Evolutionary conservation across 2,113 vertebrate genomes (phyloP).

Genomic region (Rhinogobius similis): DNA sequence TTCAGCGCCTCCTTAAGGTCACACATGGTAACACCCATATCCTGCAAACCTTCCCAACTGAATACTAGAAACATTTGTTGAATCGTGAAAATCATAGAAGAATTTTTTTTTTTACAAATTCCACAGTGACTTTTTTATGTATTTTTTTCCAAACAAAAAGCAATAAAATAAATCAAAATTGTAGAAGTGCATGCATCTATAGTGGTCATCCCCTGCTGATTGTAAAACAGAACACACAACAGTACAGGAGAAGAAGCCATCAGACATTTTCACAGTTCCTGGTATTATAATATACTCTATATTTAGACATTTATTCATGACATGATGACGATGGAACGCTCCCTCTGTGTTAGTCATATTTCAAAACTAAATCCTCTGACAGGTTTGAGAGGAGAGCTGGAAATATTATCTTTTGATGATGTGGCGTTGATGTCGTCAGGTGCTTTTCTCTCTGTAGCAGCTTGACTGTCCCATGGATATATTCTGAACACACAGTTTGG

Average conservation of each 20-base stretch:
- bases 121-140: slow-evolving; percentile 29
- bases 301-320: slow-evolving; percentile 73
- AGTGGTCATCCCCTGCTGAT: slow-evolving; percentile 74
- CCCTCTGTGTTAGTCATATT: slow-evolving; percentile 66
- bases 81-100: slow-evolving; percentile 36
- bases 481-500: slow-evolving; percentile 44
- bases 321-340: slow-evolving; percentile 58
- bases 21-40: slow-evolving; percentile 47
- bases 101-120: slow-evolving; percentile 25
- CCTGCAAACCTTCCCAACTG: slow-evolving; percentile 55
- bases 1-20: slow-evolving; percentile 74
- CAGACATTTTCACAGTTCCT: slow-evolving; percentile 80
- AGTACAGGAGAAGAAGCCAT: slow-evolving; percentile 72
- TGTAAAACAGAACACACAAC: slow-evolving; percentile 71
- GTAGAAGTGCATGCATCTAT: slow-evolving; percentile 79
- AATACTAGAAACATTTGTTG: slow-evolving; percentile 38
- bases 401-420: slow-evolving; percentile 25
- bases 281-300: slow-evolving; percentile 76
- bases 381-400: slow-evolving; percentile 45
- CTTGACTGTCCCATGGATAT: slow-evolving; percentile 65
- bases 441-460: slow-evolving; percentile 62
- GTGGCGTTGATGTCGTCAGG: slow-evolving; percentile 30
- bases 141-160: slow-evolving; percentile 37
- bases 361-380: slow-evolving; percentile 66
- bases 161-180: slow-evolving; percentile 61